These are phyloP conservation scores for Heliothis peltigera DNA, from an alignment of 2,888 invertebrate genomes.

Conservation along the genomic window DNA sequence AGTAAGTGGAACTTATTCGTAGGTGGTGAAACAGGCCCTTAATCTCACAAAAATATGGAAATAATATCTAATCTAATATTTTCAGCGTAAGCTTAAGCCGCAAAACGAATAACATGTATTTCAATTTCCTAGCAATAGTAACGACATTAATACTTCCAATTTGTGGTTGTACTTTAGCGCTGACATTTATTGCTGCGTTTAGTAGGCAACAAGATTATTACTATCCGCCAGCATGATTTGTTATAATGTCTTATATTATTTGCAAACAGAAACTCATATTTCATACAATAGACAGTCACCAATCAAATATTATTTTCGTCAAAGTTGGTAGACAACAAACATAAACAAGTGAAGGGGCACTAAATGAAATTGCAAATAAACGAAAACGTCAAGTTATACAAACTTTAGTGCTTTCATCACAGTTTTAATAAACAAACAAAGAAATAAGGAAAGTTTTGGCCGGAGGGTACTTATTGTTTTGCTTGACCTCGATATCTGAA, in stretches of 20 bases:
- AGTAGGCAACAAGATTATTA: conserved; percentile 44
- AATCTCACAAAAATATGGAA: conserved; percentile 12
- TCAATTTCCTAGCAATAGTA: conserved; percentile 30
- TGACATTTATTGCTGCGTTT: conserved; percentile 50
- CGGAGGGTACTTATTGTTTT: conserved; percentile 69
- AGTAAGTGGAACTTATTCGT: no score
- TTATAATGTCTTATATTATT: conserved; percentile 47
- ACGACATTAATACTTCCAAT: conserved; percentile 46
- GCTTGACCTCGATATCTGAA: conserved; percentile 73
- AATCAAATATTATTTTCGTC: conserved; percentile 62
- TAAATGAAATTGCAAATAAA: conserved; percentile 84
- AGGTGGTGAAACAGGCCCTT: no score
- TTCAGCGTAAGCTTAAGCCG: neutral
- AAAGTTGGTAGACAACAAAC: conserved; percentile 67
- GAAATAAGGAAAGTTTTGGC: conserved; percentile 77
- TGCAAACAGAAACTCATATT: conserved; percentile 40
- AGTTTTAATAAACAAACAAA: conserved; percentile 84
- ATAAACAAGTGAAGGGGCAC: conserved; percentile 80
- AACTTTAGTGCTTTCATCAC: conserved; percentile 78
- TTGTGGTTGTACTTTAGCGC: conserved; percentile 40
- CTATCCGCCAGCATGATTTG: conserved; percentile 50
- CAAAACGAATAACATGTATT: conserved; percentile 27
- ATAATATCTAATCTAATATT: neutral
- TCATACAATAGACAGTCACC: conserved; percentile 46
- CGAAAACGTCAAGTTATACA: conserved; percentile 75